Evolutionary conservation across 2,888 invertebrate genomes (phyloP).

Genomic region (Brenthis ino): DNA sequence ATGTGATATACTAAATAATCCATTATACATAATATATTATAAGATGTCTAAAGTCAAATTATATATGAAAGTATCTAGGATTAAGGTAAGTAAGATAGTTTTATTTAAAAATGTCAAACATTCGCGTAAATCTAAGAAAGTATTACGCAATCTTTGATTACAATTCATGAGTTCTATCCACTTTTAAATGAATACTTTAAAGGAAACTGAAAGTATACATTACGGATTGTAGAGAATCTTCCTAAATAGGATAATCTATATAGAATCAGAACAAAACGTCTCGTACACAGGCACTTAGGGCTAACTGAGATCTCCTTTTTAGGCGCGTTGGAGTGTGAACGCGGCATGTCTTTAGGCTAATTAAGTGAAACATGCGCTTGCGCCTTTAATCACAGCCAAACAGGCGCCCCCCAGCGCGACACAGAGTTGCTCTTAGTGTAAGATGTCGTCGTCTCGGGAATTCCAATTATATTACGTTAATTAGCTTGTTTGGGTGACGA

Average conservation of each 20-base stretch:
- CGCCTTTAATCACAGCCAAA: slow-evolving; percentile 67
- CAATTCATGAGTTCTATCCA: not conserved
- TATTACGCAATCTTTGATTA: not conserved
- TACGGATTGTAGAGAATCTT: slow-evolving; percentile 20
- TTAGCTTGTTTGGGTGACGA: slow-evolving; percentile 46
- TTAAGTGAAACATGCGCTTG: slow-evolving; percentile 75
- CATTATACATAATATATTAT: too few species aligned
- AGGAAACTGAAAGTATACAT: slow-evolving; percentile 12
- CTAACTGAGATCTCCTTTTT: slow-evolving; percentile 71
- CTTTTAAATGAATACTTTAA: not conserved
- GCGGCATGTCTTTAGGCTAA: slow-evolving; percentile 71
- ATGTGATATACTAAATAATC: too few species aligned
- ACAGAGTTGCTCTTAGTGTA: slow-evolving; percentile 76
- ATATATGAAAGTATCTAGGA: too few species aligned
- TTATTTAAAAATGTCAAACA: too few species aligned
- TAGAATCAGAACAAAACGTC: slow-evolving; percentile 49
- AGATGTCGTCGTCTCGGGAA: slow-evolving; percentile 72
- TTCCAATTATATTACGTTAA: slow-evolving; percentile 66
- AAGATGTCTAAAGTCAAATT: too few species aligned
- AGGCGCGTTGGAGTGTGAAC: slow-evolving; percentile 68
- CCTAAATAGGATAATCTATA: slow-evolving; percentile 35
- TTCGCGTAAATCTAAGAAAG: too few species aligned
- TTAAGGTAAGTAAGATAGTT: too few species aligned
- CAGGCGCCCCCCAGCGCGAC: slow-evolving; percentile 57
- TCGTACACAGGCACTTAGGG: slow-evolving; percentile 61